Conservation (phyloP, 2,888 invertebrate genomes). For the Esperia sulphurella region DNA sequence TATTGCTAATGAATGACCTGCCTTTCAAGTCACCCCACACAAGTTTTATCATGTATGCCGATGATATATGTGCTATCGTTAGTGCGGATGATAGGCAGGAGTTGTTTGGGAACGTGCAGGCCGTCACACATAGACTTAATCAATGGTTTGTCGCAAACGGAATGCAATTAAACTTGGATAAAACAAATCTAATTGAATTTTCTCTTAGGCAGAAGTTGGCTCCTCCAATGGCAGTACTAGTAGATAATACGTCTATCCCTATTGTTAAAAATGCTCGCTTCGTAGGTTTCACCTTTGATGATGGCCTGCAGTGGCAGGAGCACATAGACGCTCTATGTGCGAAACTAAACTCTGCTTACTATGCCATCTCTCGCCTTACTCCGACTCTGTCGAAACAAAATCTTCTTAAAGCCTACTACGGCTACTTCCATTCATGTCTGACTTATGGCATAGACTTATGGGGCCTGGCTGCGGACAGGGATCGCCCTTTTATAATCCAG, state of each 20-base stretch:
- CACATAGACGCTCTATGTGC: neutral
- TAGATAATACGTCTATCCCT: neutral
- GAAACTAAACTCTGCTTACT: conserved; percentile 3
- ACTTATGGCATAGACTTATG: conserved; percentile 4
- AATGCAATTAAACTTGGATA: neutral
- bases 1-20: neutral
- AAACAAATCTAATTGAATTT: neutral
- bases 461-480: conserved; percentile 3
- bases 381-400: neutral
- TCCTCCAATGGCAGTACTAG: neutral
- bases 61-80: neutral
- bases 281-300: neutral
- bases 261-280: neutral
- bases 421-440: conserved; percentile 3
- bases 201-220: neutral
- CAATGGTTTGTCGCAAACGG: neutral
- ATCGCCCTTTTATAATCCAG: conserved; percentile 4
- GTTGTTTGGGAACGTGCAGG: neutral
- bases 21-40: neutral
- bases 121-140: neutral
- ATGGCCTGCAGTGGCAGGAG: neutral
- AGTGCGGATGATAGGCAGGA: neutral
- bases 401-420: neutral
- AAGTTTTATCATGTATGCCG: neutral
- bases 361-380: conserved; percentile 1